Base-by-base conservation (phyloP, 2,888 invertebrate species). In the Trimorus sp. region DNA sequence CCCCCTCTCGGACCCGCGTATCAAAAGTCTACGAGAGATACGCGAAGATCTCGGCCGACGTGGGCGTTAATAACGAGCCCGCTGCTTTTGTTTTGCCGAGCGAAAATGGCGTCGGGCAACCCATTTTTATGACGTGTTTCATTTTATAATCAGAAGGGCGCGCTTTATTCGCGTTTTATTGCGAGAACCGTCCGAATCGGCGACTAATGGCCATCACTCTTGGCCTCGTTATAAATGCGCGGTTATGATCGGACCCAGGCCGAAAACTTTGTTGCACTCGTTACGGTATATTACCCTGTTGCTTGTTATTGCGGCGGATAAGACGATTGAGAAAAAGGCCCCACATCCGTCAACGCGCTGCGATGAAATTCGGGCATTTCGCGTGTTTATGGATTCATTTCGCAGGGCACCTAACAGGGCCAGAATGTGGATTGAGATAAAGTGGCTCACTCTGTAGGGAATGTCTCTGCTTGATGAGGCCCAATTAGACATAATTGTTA, bases 41-140 rank as follows among this genome's bases (percentile, higher is more conserved):
- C 66, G 56, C 75, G 71, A 79, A 68, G 79, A 82, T 69, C 74
- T 69, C 74, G 65, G 75, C 75, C 66, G 37, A 66, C 71, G 79
- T 79, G 75, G 79, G 82, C 68, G 79, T 82, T 71, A 68, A 79
- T 79, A 76, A 82, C 68, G 75, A 76, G 71, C 38, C n/a, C 68
- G 65, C 26, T 36, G 40, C 45, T 12, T 54, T 74, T 65, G 53
- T 76, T 77, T 73, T 40, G 56, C 11, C 7, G 11, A 49, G 5
- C 45, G 66, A 65, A 37, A 63, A 56, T 62, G 79, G 71, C 66
- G 42, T 58, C 51, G 45, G 58, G 74, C 69, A 69, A 63, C 56
- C 60, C 70, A 73, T 69, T 69, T 82, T 78, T 77, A 70, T 68
- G 69, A 58, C 54, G 76, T 69, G 69, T 76, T 76, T 76, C 65